Conservation (phyloP, 2,888 invertebrate genomes). For the Agriopis marginaria region DNA sequence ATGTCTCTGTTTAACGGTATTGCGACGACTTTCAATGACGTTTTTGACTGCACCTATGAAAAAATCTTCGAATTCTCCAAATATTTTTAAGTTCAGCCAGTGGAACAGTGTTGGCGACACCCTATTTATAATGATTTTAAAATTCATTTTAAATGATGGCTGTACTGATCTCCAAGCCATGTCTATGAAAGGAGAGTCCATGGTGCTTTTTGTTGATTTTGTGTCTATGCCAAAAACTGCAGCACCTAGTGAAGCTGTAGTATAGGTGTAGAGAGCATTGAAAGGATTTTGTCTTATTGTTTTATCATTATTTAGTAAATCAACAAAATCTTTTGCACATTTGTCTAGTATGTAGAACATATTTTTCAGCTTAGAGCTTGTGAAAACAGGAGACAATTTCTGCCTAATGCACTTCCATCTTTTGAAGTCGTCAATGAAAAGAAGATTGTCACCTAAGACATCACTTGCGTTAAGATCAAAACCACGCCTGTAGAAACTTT, state of each 20-base stretch:
- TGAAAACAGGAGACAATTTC: constrained; percentile 73
- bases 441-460: constrained; percentile 62
- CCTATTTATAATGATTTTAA: constrained; percentile 50
- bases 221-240: constrained; percentile 77
- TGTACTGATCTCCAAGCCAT: constrained; percentile 60
- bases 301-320: constrained; percentile 53
- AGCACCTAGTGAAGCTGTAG: constrained; percentile 67
- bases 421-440: constrained; percentile 64
- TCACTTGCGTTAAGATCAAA: constrained; percentile 60
- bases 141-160: constrained; percentile 49
- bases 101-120: constrained; percentile 57
- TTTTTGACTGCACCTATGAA: constrained; percentile 65
- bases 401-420: constrained; percentile 73
- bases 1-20: constrained; percentile 48
- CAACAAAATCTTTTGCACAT: constrained; percentile 65
- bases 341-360: constrained; percentile 71
- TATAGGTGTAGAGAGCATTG: constrained; percentile 62
- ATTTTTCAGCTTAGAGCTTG: constrained; percentile 67
- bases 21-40: constrained; percentile 59
- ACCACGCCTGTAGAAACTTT: constrained; percentile 67
- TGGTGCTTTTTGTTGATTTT: constrained; percentile 57
- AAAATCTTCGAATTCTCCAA: constrained; percentile 65
- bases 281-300: constrained; percentile 57
- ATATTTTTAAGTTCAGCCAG: constrained; percentile 58
- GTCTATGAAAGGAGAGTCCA: constrained; percentile 69